Conservation (phyloP, 2,888 invertebrate genomes). For the Tridacna crocea region DNA sequence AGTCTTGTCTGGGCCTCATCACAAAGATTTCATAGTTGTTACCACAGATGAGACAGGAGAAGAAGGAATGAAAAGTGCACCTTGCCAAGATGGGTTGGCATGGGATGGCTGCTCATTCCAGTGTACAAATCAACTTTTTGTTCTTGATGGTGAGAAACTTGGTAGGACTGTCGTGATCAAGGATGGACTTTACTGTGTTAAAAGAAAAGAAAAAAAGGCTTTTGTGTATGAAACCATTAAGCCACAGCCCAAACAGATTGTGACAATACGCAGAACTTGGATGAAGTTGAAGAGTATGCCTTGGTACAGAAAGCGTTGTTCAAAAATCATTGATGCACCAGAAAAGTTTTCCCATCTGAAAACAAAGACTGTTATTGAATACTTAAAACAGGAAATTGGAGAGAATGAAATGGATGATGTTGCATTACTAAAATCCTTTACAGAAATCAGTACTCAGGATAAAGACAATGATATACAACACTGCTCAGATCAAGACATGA, state of each 20-base stretch:
- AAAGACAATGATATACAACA: not conserved
- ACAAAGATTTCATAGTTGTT: slow-evolving; percentile 3
- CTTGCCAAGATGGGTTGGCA: not conserved
- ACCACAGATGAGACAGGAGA: not conserved
- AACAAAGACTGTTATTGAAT: not conserved
- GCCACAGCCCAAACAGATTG: not conserved
- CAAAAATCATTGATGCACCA: slow-evolving; percentile 4
- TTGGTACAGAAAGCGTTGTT: not conserved
- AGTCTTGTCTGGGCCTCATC: not conserved
- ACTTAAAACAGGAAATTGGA: not conserved
- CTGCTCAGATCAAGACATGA: not conserved
- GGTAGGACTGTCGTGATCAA: not conserved
- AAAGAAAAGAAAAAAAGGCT: not conserved
- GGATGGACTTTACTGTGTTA: not conserved
- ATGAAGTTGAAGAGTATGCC: not conserved
- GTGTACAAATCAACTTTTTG: not conserved
- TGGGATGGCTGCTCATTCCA: not conserved
- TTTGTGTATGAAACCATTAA: not conserved
- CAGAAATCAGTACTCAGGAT: not conserved
- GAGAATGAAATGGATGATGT: not conserved
- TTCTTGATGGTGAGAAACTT: not conserved
- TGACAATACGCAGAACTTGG: slow-evolving; percentile 6
- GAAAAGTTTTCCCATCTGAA: not conserved
- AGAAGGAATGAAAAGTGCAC: not conserved
- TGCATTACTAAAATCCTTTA: not conserved